Base-by-base conservation (phyloP, 2,888 invertebrate species). In the Periphyllus acericola region DNA sequence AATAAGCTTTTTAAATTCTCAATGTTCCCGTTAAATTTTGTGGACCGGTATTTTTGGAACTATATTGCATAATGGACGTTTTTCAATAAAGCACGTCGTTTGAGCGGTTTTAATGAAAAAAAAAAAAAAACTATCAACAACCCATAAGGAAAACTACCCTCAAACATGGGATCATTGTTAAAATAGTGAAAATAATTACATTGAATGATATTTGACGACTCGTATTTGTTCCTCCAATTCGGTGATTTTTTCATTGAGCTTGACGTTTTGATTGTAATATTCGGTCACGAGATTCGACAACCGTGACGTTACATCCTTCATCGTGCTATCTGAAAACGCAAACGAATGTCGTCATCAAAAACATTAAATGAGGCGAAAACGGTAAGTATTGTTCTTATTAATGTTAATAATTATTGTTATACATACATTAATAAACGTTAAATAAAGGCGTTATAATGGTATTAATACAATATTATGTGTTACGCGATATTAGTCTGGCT, bases 201-300 rank as follows among this genome's bases (percentile, higher is more conserved):
- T 80, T 80, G 86, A 87, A 87, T 72, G 86, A 74, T 87, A 87
- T 80, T 87, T 87, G 32, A 87, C 86, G 74, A 87, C 80, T 80
- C 86, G 34, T 87, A 87, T 87, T 74, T 87, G 86, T 87, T 87
- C 80, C 14, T 87, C 86, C 86, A 87, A 80, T 87, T 87, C 86
- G 80, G 55, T 80, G 60, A 87, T 87, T 87, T 87, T 87, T 87
- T 87, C 86, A 72, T 87, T 87, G 80, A 87, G 86, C 86, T 87
- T 87, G 72, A 87, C 80, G 5, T 87, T 87, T 87, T 87, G 86
- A 46, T 79, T 87, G 60, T 87, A 87, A 40, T 87, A 87, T 80
- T 87, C 86, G 36, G 86, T 80, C 60, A 87, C 86, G 19, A 87
- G 86, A 87, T 80, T 87, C 19, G 86, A 87, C 74, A 87, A 80